Conservation (phyloP, 2,113 vertebrate genomes). For the Pseudolaguvia tuberculata region DNA sequence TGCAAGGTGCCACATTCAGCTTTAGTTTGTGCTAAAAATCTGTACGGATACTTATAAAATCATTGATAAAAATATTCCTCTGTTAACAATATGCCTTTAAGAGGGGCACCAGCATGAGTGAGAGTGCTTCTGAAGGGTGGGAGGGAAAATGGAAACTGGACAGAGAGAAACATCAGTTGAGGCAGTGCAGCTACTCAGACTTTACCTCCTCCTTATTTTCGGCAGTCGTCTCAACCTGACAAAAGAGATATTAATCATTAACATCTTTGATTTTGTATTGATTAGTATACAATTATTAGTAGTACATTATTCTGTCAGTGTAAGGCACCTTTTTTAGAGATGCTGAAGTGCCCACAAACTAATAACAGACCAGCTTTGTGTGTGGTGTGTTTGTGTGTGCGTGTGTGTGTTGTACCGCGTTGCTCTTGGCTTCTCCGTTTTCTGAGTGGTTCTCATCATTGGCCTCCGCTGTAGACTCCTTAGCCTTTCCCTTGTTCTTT, state of each 20-base stretch:
- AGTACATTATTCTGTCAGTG: neutral
- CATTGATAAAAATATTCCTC: conserved; percentile 82
- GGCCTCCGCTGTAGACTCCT: conserved; percentile 79
- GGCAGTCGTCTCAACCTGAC: conserved; percentile 67
- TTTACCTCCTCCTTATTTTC: conserved; percentile 73
- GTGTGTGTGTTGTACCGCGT: conserved; percentile 68
- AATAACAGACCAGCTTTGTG: too few relatives aligned
- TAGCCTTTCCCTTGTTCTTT: conserved; percentile 80
- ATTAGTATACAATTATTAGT: neutral
- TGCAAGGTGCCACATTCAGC: conserved; percentile 67
- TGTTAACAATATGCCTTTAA: conserved; percentile 78
- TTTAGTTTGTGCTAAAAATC: conserved; percentile 80
- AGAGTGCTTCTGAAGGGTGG: conserved; percentile 55
- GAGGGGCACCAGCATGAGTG: conserved; percentile 70
- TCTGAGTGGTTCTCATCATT: conserved; percentile 89
- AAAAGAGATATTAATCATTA: conserved; percentile 17
- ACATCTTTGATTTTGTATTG: neutral
- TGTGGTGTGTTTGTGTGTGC: neutral
- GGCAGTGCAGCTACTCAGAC: conserved; percentile 75
- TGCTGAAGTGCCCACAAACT: neutral
- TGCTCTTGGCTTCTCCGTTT: conserved; percentile 89
- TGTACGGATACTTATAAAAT: conserved; percentile 82
- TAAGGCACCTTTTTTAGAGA: neutral
- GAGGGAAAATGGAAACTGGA: conserved; percentile 4
- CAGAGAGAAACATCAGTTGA: conserved; percentile 40